A percentile compares a stretch with the other conserved stretches of the same genome.
Evolutionary conservation across 2,797 vertebrate species (phyloP).

Genomic region (Arrhamphus sclerolepis): DNA sequence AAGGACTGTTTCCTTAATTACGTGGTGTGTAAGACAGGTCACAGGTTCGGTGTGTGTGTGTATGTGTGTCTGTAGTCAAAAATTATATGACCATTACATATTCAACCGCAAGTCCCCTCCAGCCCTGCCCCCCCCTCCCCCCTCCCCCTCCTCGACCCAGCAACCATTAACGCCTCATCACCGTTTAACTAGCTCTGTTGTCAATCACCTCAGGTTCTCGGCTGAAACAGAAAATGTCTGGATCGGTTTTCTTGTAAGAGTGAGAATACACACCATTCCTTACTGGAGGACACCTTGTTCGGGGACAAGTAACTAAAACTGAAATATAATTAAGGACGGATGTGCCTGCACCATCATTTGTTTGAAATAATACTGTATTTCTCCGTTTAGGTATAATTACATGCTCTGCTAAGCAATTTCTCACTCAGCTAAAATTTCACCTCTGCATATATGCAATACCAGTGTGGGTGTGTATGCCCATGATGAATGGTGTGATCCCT

Average conservation of each 20-base stretch:
- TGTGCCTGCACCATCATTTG: slow-evolving; percentile 36
- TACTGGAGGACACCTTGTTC: slow-evolving; percentile 23
- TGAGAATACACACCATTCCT: slow-evolving; percentile 14
- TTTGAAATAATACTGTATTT: slow-evolving; percentile 55
- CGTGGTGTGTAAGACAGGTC: slow-evolving; percentile 80
- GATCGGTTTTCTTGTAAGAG: slow-evolving; percentile 54
- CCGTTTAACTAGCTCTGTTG: slow-evolving; percentile 84
- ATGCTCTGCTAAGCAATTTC: slow-evolving; percentile 55
- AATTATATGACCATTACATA: slow-evolving; percentile 86
- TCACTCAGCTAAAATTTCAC: slow-evolving; percentile 66
- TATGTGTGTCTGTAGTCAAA: slow-evolving; percentile 76
- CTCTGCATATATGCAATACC: slow-evolving; percentile 28
- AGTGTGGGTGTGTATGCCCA: slow-evolving; percentile 46
- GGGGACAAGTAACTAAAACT: slow-evolving; percentile 50
- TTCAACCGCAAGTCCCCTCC: slow-evolving; percentile 68
- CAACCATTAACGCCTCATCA: slow-evolving; percentile 84
- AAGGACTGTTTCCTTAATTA: slow-evolving; percentile 85
- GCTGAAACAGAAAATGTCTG: slow-evolving; percentile 66
- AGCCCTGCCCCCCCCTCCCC: background rate
- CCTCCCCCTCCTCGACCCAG: slow-evolving; percentile 61
- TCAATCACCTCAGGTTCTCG: slow-evolving; percentile 78
- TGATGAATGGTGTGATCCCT: slow-evolving; percentile 68
- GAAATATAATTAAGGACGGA: slow-evolving; percentile 39
- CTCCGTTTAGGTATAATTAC: slow-evolving; percentile 60
- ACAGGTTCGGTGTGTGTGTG: slow-evolving; percentile 77